Percentiles rank a stretch among this genome's conserved stretches.
These are phyloP conservation scores for Kryptopterus vitreolus DNA, from an alignment of 2,797 vertebrate species.

Conservation along the genomic window DNA sequence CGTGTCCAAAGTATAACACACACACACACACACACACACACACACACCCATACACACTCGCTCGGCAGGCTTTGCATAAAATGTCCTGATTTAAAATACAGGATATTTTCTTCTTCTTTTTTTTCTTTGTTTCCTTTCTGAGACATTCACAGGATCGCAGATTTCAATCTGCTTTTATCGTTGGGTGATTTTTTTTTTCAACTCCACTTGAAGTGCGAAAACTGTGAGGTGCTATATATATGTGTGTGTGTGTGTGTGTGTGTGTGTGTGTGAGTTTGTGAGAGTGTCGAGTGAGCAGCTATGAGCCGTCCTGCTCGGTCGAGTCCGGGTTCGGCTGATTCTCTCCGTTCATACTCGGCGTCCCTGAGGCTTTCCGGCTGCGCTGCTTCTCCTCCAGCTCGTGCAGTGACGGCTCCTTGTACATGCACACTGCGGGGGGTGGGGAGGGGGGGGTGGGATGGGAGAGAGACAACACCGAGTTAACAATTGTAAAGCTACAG, in stretches of 20 bases:
- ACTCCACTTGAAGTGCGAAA: conserved; percentile 61
- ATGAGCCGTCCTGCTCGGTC: conserved; percentile 80
- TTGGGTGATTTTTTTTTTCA: conserved; percentile 56
- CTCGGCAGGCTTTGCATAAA: conserved; percentile 81
- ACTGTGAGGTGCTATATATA: conserved; percentile 73
- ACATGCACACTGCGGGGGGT: conserved; percentile 91
- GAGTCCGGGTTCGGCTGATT: conserved; percentile 87
- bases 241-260: conserved; percentile 54
- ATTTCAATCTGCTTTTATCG: conserved; percentile 59
- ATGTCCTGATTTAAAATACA: conserved; percentile 80
- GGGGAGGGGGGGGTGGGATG: not conserved
- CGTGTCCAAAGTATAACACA: conserved; percentile 26
- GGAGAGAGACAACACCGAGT: not conserved
- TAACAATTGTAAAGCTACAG: not conserved
- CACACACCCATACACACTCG: conserved; percentile 40
- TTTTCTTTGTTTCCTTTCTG: conserved; percentile 52
- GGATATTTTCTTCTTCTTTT: conserved; percentile 46
- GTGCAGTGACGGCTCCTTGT: conserved; percentile 97
- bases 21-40: conserved; percentile 43
- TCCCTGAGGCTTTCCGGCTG: conserved; percentile 89
- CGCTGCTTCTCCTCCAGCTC: conserved; percentile 95
- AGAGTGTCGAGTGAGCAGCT: conserved; percentile 62
- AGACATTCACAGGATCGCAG: conserved; percentile 68
- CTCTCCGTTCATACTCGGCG: conserved; percentile 89
- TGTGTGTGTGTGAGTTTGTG: conserved; percentile 12